A percentile compares a stretch with the other conserved stretches of the same genome.
These are phyloP conservation scores for Venturia canescens DNA, from an alignment of 1,140 invertebrate species.

Conservation along the genomic window DNA sequence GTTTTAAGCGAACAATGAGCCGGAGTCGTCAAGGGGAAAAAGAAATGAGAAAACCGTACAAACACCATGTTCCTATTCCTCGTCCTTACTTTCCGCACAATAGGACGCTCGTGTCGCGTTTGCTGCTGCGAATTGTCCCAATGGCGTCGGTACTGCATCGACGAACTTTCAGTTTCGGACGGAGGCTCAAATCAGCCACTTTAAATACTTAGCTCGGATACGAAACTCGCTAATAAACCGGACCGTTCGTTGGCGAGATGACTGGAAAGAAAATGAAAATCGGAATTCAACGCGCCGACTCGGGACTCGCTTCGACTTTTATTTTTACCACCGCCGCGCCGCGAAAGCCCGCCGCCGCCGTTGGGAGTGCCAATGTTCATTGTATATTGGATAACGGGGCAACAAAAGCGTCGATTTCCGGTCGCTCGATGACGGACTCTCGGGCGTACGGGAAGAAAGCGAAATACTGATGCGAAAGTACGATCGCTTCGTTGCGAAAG, in stretches of 20 bases:
- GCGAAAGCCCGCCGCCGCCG: conserved; percentile 29
- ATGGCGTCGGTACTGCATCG: conserved; percentile 2
- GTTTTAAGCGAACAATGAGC: neutral
- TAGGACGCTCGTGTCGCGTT: conserved; percentile 21
- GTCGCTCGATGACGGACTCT: conserved; percentile 50
- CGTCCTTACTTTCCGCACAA: conserved; percentile 29
- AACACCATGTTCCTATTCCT: conserved; percentile 18
- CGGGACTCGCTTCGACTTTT: neutral
- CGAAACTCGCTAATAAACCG: no score
- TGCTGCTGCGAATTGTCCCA: neutral
- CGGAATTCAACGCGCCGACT: neutral
- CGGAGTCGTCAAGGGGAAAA: conserved; percentile 1
- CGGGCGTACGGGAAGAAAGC: neutral
- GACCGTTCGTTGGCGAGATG: no score
- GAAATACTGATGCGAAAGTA: conserved; percentile 10
- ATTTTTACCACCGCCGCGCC: conserved; percentile 37
- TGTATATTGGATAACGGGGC: conserved; percentile 5
- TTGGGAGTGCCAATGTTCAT: conserved; percentile 24
- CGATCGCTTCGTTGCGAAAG: neutral
- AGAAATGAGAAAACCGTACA: neutral
- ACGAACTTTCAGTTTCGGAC: neutral
- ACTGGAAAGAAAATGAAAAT: no score
- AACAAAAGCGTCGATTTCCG: conserved; percentile 58
- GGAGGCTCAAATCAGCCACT: neutral
- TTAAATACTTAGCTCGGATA: no score